Evolutionary conservation across 2,888 invertebrate species (phyloP).

Genomic region (Lobophora halterata): DNA sequence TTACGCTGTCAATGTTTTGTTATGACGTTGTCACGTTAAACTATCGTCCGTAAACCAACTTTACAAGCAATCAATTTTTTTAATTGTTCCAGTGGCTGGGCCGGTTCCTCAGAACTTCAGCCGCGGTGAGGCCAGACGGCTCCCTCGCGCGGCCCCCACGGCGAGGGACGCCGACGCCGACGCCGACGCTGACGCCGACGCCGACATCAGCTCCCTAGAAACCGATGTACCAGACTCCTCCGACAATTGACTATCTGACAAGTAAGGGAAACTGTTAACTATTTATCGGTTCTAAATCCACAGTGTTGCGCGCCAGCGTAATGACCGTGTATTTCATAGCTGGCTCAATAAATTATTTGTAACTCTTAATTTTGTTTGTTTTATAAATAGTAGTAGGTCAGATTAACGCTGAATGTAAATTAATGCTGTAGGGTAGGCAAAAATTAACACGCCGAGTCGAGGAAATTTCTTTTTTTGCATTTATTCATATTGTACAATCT

Average conservation of each 20-base stretch:
- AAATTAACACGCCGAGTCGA: conserved; percentile 57
- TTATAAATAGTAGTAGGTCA: conserved; percentile 6
- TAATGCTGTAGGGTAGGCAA: conserved; percentile 7
- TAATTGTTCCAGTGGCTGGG: conserved; percentile 4
- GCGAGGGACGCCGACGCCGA: conserved; percentile 65
- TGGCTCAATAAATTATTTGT: conserved; percentile 30
- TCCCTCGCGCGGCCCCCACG: conserved; percentile 13
- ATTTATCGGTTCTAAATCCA: conserved; percentile 31
- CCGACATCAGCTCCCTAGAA: conserved; percentile 65
- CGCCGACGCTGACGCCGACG: conserved; percentile 67
- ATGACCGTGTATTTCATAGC: conserved; percentile 25
- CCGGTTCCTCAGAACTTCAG: conserved; percentile 15
- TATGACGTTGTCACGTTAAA: no score
- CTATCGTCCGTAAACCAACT: no score
- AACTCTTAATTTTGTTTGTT: conserved; percentile 10
- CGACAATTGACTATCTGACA: conserved; percentile 39
- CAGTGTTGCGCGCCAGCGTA: conserved; percentile 27
- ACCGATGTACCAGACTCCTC: conserved; percentile 61
- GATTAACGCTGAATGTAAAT: no score
- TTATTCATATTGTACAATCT: conserved; percentile 82
- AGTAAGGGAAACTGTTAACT: conserved; percentile 15
- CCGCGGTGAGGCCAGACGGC: conserved; percentile 16
- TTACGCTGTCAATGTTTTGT: no score
- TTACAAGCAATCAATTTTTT: not conserved
- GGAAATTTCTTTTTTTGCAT: conserved; percentile 81